Conservation (phyloP, 1,140 invertebrate species). For the Atopsyche davidsoni region DNA sequence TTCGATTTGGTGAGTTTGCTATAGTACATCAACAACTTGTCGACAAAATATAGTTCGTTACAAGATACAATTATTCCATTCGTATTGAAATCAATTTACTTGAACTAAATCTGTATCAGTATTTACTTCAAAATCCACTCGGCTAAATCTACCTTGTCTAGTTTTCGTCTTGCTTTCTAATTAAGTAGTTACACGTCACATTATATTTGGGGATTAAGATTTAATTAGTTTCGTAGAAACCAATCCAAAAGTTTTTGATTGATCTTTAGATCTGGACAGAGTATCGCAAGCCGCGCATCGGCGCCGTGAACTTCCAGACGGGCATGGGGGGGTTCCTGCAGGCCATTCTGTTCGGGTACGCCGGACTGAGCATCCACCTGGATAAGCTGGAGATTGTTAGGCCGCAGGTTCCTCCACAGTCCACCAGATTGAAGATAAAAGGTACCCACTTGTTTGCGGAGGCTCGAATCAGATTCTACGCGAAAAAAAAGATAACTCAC, state of each 20-base stretch:
- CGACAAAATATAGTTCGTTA: too few relatives aligned
- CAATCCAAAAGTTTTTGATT: neutral
- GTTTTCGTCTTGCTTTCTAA: slow-evolving; percentile 1
- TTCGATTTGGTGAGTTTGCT: too few relatives aligned
- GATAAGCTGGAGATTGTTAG: slow-evolving; percentile 37
- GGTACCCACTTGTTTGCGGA: slow-evolving; percentile 30
- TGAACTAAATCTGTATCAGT: too few relatives aligned
- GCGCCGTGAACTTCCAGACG: slow-evolving; percentile 52
- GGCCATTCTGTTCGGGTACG: slow-evolving; percentile 49
- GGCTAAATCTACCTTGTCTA: too few relatives aligned
- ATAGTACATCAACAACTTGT: too few relatives aligned
- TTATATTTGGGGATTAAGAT: slow-evolving; percentile 2
- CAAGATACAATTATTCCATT: too few relatives aligned
- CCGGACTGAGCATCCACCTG: slow-evolving; percentile 44
- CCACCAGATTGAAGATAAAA: slow-evolving; percentile 37
- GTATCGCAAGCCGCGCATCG: slow-evolving; percentile 41
- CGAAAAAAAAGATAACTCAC: neutral
- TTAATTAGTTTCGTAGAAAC: slow-evolving; percentile 1
- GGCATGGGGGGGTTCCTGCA: slow-evolving; percentile 55
- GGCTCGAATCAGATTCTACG: neutral
- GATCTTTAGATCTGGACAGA: slow-evolving; percentile 49
- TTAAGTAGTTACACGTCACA: too few relatives aligned
- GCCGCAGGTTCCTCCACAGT: slow-evolving; percentile 40
- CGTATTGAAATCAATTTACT: too few relatives aligned
- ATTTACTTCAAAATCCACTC: too few relatives aligned